Conservation (phyloP, 2,113 vertebrate genomes). For the Sterrhoptilus dennistouni region DNA sequence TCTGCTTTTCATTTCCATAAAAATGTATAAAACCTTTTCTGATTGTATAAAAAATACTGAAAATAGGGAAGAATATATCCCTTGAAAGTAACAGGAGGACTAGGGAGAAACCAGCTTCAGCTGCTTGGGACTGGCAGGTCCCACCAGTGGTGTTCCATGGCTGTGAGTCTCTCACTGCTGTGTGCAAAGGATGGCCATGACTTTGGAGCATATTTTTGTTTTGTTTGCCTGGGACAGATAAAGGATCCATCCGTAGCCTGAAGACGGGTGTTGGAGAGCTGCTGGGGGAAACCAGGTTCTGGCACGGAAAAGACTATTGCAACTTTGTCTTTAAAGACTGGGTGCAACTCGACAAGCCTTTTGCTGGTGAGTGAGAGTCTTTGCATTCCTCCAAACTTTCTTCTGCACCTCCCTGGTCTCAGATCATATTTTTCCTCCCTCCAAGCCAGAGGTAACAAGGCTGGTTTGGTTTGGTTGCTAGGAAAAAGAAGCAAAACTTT, state of each 20-base stretch:
- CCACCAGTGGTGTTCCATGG: not conserved
- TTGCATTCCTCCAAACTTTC: not conserved
- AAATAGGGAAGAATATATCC: not conserved
- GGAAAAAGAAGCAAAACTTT: not conserved
- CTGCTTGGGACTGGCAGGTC: not conserved
- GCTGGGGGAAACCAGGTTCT: conserved; percentile 91
- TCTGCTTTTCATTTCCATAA: not conserved
- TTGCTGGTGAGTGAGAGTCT: conserved; percentile 82
- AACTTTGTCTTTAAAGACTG: conserved; percentile 98
- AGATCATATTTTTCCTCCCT: not conserved
- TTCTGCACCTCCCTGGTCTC: not conserved
- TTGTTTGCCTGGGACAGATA: conserved; percentile 64
- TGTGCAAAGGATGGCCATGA: not conserved
- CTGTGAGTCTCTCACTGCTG: fast-evolving
- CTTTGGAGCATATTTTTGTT: not conserved
- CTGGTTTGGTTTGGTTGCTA: not conserved
- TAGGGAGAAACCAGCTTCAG: not conserved
- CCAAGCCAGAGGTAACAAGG: not conserved
- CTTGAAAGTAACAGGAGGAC: not conserved
- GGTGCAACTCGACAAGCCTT: conserved; percentile 96
- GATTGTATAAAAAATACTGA: not conserved
- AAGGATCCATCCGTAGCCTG: conserved; percentile 74
- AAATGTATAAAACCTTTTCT: not conserved
- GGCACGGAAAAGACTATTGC: conserved; percentile 98
- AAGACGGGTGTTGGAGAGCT: conserved; percentile 83